A percentile compares a stretch with the other conserved stretches of the same genome.
phyloP scores from a whole-genome alignment of 2,797 vertebrate genomes.

The Sphenodon punctatus region DNA sequence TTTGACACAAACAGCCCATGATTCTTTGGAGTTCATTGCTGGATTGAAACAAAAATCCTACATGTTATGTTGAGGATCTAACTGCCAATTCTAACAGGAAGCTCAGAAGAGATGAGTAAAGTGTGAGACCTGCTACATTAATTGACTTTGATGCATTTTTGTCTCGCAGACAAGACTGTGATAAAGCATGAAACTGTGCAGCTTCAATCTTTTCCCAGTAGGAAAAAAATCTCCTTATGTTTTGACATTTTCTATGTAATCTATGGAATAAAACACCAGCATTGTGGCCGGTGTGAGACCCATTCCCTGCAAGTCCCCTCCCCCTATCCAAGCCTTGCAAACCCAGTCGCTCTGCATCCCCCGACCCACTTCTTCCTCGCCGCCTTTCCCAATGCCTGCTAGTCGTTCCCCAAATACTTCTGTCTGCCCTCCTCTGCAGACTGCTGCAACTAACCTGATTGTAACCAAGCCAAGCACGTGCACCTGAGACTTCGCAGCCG shows the following conservation, averaged over 20 bases:
- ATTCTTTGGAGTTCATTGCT: neutral
- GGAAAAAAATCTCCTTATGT: constrained; percentile 10
- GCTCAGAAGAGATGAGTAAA: neutral
- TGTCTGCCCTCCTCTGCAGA: no score
- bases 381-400: no score
- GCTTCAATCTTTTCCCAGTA: neutral
- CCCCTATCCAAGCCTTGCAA: no score
- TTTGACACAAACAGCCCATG: neutral
- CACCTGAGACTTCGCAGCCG: no score
- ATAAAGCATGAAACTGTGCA: neutral
- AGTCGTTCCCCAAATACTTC: no score
- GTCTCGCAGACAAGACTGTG: neutral
- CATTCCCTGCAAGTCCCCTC: no score
- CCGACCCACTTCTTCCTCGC: no score
- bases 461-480: no score
- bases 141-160: neutral
- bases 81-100: neutral
- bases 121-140: neutral
- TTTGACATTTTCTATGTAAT: neutral
- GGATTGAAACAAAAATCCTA: neutral
- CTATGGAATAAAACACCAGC: neutral
- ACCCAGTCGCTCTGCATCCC: no score
- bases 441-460: no score
- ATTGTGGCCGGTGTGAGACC: no score
- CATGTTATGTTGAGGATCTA: neutral